Evolutionary conservation across 2,797 vertebrate genomes (phyloP).

Genomic region (Manis javanica): DNA sequence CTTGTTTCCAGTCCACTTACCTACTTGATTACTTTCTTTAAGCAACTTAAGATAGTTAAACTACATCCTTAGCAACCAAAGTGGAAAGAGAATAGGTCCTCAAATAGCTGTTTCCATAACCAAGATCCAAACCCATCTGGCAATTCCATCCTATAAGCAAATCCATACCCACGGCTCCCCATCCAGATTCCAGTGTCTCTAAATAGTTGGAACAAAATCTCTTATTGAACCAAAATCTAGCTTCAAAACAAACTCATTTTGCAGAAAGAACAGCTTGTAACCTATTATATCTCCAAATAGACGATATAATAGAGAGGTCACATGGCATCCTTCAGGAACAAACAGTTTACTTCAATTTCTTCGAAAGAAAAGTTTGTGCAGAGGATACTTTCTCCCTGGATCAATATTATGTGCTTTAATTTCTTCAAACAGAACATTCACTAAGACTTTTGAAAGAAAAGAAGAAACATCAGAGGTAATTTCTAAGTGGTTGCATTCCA

Average conservation of each 20-base stretch:
- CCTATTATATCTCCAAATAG: constrained; percentile 35
- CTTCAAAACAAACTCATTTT: constrained; percentile 53
- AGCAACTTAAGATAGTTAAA: constrained; percentile 12
- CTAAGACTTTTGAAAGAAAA: constrained; percentile 30
- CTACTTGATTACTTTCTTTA: constrained; percentile 34
- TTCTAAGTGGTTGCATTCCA: background rate
- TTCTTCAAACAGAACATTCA: constrained; percentile 55
- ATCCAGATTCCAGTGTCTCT: background rate
- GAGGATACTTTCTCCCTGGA: constrained; percentile 33
- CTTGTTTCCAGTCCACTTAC: background rate
- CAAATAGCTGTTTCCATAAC: background rate
- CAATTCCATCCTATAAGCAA: background rate
- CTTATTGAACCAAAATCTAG: background rate
- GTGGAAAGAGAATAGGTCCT: background rate
- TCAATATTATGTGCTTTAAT: constrained; percentile 63
- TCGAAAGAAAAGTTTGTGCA: constrained; percentile 19
- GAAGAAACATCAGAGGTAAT: background rate
- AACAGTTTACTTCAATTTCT: constrained; percentile 50
- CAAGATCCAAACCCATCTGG: background rate
- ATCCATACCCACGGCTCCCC: background rate
- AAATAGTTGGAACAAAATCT: background rate
- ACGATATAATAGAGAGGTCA: constrained; percentile 51
- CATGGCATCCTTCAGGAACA: constrained; percentile 61
- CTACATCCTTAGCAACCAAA: background rate
- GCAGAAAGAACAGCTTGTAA: constrained; percentile 37